A percentile compares a stretch with the other conserved stretches of the same genome.
Conservation (phyloP, 2,797 vertebrate species). For the Tympanoctomys barrerae region DNA sequence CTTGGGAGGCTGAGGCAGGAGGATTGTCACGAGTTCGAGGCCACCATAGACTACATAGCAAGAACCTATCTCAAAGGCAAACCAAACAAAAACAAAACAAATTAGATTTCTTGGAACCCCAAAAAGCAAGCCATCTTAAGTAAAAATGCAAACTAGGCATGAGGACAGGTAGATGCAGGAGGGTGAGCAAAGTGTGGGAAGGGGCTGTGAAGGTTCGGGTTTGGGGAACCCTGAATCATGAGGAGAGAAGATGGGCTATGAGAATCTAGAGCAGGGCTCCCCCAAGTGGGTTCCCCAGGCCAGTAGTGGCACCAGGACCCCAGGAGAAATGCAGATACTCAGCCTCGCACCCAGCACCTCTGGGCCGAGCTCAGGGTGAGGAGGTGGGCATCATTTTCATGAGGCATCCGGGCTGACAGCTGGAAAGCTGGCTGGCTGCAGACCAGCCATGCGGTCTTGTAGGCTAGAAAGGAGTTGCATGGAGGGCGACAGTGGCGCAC, state of each 20-base stretch:
- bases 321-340: not conserved
- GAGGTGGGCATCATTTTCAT: rapidly evolving
- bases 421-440: rapidly evolving
- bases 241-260: not conserved
- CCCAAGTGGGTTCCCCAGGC: not conserved
- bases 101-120: not conserved
- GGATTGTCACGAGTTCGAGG: not conserved
- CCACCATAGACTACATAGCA: not conserved
- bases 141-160: not conserved
- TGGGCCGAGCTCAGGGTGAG: too few relatives aligned
- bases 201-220: not conserved
- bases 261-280: rapidly evolving
- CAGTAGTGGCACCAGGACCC: not conserved
- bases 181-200: not conserved
- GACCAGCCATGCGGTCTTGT: not conserved
- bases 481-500: not conserved
- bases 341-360: not conserved
- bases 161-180: not conserved
- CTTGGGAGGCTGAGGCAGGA: not conserved
- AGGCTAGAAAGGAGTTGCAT: not conserved
- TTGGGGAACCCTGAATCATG: not conserved
- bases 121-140: not conserved
- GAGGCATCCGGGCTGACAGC: not conserved
- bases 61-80: not conserved
- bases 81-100: not conserved